These are phyloP conservation scores for Drosophila lacteicornis DNA, from an alignment of 1,140 invertebrate genomes.

Conservation along the genomic window DNA sequence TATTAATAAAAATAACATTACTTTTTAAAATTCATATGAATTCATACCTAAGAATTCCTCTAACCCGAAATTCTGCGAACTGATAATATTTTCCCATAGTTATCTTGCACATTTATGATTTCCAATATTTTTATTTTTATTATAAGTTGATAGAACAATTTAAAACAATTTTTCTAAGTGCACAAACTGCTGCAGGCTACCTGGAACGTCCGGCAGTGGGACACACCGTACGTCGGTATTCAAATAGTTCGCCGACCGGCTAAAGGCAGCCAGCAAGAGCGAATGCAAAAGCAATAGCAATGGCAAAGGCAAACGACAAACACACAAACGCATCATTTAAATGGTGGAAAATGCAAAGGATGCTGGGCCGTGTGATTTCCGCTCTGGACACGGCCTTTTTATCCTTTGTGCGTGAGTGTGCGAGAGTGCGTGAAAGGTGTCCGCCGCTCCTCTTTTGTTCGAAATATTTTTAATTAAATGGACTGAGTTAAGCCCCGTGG, in stretches of 20 bases:
- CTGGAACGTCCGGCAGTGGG: conserved; percentile 50
- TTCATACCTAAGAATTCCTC: too few relatives aligned
- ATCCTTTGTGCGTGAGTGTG: conserved; percentile 54
- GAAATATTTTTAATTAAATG: conserved; percentile 52
- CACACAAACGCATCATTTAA: conserved; percentile 60
- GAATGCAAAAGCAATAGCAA: conserved; percentile 26
- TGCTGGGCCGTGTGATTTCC: conserved; percentile 70
- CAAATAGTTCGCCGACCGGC: conserved; percentile 56
- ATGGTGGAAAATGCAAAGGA: conserved; percentile 63
- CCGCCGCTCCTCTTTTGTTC: conserved; percentile 45
- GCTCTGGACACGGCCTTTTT: conserved; percentile 62
- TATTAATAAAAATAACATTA: too few relatives aligned
- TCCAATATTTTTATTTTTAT: too few relatives aligned
- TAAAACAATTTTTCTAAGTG: conserved; percentile 1
- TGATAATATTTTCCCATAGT: too few relatives aligned
- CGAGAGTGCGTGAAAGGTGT: conserved; percentile 46
- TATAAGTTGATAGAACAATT: neutral
- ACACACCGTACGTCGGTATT: conserved; percentile 75
- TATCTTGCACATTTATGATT: too few relatives aligned
- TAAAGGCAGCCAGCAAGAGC: conserved; percentile 37
- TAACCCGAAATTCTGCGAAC: too few relatives aligned
- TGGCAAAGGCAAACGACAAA: conserved; percentile 18
- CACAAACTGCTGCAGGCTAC: conserved; percentile 12
- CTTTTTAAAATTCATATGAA: too few relatives aligned
- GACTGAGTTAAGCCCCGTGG: conserved; percentile 47